Evolutionary conservation across 2,113 vertebrate species (phyloP).

Genomic region (Ursus arctos): DNA sequence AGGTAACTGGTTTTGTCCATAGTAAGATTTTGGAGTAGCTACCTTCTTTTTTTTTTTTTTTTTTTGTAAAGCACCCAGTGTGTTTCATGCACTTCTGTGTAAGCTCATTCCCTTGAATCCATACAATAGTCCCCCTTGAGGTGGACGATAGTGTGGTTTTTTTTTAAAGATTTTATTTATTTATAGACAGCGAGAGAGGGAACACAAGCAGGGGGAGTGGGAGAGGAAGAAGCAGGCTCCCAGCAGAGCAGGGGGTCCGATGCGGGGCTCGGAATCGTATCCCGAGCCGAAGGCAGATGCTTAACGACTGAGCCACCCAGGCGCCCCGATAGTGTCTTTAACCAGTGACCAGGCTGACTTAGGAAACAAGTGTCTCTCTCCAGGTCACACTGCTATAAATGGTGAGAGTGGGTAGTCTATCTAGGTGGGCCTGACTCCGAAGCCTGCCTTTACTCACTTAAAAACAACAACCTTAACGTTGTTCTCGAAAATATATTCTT

Average conservation of each 20-base stretch:
- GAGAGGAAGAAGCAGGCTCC: too few species aligned
- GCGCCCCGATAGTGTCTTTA: neutral
- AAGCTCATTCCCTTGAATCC: constrained; percentile 40
- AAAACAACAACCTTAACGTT: constrained; percentile 24
- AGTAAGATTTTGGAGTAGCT: neutral
- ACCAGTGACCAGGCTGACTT: neutral
- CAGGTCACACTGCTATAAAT: neutral
- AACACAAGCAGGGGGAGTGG: too few species aligned
- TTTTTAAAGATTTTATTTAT: too few species aligned
- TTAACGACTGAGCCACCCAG: too few species aligned
- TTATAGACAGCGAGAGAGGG: too few species aligned
- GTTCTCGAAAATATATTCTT: constrained; percentile 35
- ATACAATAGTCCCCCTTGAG: neutral
- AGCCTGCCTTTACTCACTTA: neutral
- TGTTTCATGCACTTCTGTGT: neutral
- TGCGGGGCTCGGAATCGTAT: too few species aligned
- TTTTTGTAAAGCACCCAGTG: constrained; percentile 1
- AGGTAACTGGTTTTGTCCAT: constrained; percentile 24
- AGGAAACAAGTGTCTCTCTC: neutral
- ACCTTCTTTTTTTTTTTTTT: neutral
- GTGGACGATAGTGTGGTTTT: neutral
- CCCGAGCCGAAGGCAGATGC: too few species aligned
- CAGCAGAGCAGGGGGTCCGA: too few species aligned
- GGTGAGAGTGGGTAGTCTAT: neutral
- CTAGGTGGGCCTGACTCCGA: neutral